Conservation (phyloP, 2,113 vertebrate genomes). For the Crocuta crocuta region DNA sequence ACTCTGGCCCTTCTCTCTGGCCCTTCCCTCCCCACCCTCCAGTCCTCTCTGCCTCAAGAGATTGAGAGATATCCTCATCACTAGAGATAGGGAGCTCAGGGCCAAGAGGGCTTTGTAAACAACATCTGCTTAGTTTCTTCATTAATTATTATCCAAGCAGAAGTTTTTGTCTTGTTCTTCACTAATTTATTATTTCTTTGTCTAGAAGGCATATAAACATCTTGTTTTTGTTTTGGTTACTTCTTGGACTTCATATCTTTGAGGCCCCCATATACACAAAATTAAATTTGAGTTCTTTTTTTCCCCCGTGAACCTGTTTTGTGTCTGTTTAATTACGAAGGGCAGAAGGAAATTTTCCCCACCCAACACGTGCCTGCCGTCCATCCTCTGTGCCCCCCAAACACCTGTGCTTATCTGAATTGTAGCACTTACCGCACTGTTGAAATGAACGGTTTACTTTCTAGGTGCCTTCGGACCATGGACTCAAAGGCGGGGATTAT, state of each 20-base stretch:
- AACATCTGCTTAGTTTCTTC: background rate
- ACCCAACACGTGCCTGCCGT: background rate
- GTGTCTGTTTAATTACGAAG: background rate
- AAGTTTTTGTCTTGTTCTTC: background rate
- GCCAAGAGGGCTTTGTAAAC: background rate
- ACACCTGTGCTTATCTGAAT: background rate
- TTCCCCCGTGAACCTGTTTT: background rate
- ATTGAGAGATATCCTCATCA: background rate
- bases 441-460: background rate
- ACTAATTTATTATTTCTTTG: background rate
- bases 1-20: background rate
- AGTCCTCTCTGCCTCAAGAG: background rate
- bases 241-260: background rate
- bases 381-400: background rate
- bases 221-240: background rate
- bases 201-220: background rate
- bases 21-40: background rate
- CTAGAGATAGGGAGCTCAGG: background rate
- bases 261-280: background rate
- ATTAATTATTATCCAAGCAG: background rate
- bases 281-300: background rate
- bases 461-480: background rate
- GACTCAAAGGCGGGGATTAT: background rate
- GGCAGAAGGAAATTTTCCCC: background rate
- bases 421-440: background rate